Evolutionary conservation across 2,113 vertebrate genomes (phyloP).

Genomic region (Anarhynchus alexandrinus): DNA sequence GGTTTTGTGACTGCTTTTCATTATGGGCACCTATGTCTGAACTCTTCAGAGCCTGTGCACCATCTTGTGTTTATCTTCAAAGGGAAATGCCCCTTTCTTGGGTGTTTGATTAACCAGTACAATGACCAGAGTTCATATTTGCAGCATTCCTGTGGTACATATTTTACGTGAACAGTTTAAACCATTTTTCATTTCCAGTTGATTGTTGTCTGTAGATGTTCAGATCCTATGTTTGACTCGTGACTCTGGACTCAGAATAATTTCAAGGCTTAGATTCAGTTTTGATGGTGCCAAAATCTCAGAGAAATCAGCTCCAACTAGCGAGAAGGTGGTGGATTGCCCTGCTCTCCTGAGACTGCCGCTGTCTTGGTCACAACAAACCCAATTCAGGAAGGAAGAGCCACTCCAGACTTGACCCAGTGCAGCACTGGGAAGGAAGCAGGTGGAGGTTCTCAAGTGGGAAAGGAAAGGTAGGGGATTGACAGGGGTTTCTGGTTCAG

Average conservation of each 20-base stretch:
- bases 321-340: neutral
- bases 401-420: fast-evolving
- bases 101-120: neutral
- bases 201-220: neutral
- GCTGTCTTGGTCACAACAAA: neutral
- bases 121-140: neutral
- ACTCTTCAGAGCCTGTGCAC: neutral
- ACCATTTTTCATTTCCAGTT: neutral
- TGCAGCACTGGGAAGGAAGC: neutral
- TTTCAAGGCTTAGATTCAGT: neutral
- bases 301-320: neutral
- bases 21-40: fast-evolving
- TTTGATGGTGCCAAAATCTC: neutral
- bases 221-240: fast-evolving
- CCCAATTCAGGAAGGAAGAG: neutral
- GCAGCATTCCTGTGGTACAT: neutral
- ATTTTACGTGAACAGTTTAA: neutral
- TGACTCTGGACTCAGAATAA: neutral
- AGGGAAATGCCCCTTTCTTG: neutral
- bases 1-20: neutral
- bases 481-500: neutral
- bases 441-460: neutral
- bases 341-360: neutral
- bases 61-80: neutral
- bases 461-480: neutral